Evolutionary conservation across 2,888 invertebrate species (phyloP), one percentile per base, ranked within the genome.

Genomic region (Tenthredo livida): DNA sequence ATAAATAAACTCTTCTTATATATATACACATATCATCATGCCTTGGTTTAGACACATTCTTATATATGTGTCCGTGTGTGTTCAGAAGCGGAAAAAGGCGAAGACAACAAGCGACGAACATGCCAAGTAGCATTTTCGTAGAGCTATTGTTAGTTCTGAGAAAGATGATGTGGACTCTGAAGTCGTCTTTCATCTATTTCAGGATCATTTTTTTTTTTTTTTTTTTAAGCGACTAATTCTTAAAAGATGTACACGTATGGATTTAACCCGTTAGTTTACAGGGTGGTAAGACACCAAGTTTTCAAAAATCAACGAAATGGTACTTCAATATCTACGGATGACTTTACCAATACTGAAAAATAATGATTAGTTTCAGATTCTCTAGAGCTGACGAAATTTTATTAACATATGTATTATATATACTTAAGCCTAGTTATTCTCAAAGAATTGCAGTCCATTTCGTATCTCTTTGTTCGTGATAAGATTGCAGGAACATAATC

Each of bases 51-150:
- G 50, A 50, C 17, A 61, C 61, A 61, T 61, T 25, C 17, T n/a
- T 54, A n/a, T 0, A 33, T n/a, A n/a, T 54, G 6, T n/a, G 6
- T 50, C 1, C 7, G 61, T 10, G 61, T 61, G 3, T 2, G 21
- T 61, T 61, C 33, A 67, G 67, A 33, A 17, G 67, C 33, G 67
- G 67, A 33, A 33, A 33, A 33, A 33, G 29, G 10, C 33, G 67
- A 67, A 67, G 67, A 67, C 29, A 67, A 67, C 29, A 67, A 67
- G 67, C 33, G 6, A 67, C 12, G 9, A 29, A 67, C 6, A 67
- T 33, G 67, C 61, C 61, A 61, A 67, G 67, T 67, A 67, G 33
- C 33, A 67, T 67, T 67, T 67, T 67, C 67, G 17, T 33, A 67
- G 5, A 67, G 33, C 67, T 67, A 67, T 67, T 33, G 67, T 67